Evolutionary conservation across 2,113 vertebrate species (phyloP).

Genomic region (Hypocryptadius cinnamomeus): DNA sequence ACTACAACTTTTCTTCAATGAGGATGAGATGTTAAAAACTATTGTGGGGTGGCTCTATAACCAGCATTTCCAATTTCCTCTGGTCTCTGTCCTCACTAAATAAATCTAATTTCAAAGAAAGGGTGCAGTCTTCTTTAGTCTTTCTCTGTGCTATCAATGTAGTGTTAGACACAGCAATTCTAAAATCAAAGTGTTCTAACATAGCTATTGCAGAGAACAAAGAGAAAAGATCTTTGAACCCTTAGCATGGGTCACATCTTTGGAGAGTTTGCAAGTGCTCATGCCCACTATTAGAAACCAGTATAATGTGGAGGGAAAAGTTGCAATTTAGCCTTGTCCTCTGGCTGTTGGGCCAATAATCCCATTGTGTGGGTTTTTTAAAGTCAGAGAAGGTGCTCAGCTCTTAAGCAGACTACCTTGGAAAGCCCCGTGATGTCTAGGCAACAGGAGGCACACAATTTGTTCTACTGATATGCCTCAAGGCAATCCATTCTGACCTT

Average conservation of each 20-base stretch:
- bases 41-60: background rate
- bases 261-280: background rate
- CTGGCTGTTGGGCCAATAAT: background rate
- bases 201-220: background rate
- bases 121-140: background rate
- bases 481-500: constrained; percentile 33
- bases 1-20: background rate
- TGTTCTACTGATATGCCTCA: constrained; percentile 1
- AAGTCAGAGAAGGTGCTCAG: background rate
- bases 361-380: background rate
- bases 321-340: background rate
- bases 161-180: background rate
- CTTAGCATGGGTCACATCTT: background rate
- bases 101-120: background rate
- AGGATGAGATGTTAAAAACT: background rate
- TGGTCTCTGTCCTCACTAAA: background rate
- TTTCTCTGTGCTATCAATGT: background rate
- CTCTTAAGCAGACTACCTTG: background rate
- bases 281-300: background rate
- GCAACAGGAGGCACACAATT: background rate
- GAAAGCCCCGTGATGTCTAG: background rate
- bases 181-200: background rate
- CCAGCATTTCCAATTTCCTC: background rate
- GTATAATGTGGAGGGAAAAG: background rate
- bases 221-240: background rate